Evolutionary conservation across 1,140 invertebrate species (phyloP).

Genomic region (Zaprionus capensis): DNA sequence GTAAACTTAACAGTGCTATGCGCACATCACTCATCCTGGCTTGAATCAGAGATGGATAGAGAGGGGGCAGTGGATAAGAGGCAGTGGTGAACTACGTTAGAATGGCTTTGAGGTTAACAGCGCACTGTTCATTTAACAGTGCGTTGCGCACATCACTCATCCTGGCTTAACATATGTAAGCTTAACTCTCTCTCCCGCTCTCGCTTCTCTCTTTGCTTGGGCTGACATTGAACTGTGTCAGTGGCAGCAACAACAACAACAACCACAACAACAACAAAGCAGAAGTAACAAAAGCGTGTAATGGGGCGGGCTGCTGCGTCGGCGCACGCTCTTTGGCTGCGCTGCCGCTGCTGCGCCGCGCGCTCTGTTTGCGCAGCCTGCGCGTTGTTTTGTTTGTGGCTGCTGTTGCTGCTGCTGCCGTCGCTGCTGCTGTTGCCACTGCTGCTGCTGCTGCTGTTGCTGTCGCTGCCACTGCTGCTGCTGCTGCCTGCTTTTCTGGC

Average conservation of each 20-base stretch:
- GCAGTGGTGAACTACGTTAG: background rate
- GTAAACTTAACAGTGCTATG: too few species aligned
- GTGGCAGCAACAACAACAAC: conserved; percentile 48
- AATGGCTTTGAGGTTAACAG: conserved; percentile 23
- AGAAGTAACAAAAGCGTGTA: conserved; percentile 48
- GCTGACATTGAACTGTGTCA: conserved; percentile 75
- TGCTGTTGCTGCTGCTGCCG: conserved; percentile 20
- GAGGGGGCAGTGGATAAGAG: background rate
- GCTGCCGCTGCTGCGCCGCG: conserved; percentile 23
- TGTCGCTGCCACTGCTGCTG: background rate
- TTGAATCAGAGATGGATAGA: background rate
- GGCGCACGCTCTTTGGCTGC: conserved; percentile 25
- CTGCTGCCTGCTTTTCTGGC: conserved; percentile 22
- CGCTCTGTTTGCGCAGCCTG: conserved; percentile 44
- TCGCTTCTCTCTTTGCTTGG: conserved; percentile 8
- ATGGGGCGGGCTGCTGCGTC: conserved; percentile 60
- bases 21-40: too few species aligned
- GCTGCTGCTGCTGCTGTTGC: background rate
- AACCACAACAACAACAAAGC: conserved; percentile 8
- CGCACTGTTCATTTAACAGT: conserved; percentile 33
- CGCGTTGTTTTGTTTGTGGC: conserved; percentile 44
- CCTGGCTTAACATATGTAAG: conserved; percentile 50
- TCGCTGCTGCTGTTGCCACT: conserved; percentile 16
- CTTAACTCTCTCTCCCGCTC: conserved; percentile 26
- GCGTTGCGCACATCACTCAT: conserved; percentile 35